phyloP scores from a whole-genome alignment of 1,140 invertebrate species.

The Helicorthomorpha holstii region DNA sequence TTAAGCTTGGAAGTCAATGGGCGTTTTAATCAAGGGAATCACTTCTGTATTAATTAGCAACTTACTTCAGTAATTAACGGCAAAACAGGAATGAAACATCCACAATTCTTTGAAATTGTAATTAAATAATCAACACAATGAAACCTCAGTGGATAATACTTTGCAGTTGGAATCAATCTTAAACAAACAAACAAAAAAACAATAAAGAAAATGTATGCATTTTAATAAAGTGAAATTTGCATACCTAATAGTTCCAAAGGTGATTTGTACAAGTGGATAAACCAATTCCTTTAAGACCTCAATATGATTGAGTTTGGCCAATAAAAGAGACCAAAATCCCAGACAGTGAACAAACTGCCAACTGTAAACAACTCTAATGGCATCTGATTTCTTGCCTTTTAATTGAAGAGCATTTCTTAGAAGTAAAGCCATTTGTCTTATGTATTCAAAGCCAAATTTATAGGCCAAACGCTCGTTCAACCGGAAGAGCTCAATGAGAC shows the following conservation, averaged over 20 bases:
- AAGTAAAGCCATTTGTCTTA: slow-evolving; percentile 90
- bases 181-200: too few species aligned
- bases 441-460: slow-evolving; percentile 85
- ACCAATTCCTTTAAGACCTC: slow-evolving; percentile 61
- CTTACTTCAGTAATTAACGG: slow-evolving; percentile 69
- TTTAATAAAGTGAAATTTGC: too few species aligned
- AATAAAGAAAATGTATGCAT: too few species aligned
- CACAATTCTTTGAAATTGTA: slow-evolving; percentile 55
- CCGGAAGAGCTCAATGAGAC: slow-evolving; percentile 77
- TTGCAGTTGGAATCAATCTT: slow-evolving; percentile 63
- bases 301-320: slow-evolving; percentile 44
- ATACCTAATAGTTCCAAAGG: slow-evolving; percentile 17
- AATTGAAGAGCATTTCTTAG: slow-evolving; percentile 79
- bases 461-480: slow-evolving; percentile 65
- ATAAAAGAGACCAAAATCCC: slow-evolving; percentile 70
- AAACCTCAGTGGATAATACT: slow-evolving; percentile 84
- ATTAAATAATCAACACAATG: slow-evolving; percentile 75
- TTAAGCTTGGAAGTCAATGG: background rate
- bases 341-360: slow-evolving; percentile 94
- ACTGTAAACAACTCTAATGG: slow-evolving; percentile 82
- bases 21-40: background rate
- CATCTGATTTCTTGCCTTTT: slow-evolving; percentile 66
- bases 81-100: slow-evolving; percentile 74
- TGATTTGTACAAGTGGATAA: slow-evolving; percentile 84
- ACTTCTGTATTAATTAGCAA: background rate